Percentiles rank a stretch among this genome's conserved stretches.
phyloP scores from a whole-genome alignment of 53 echinoderm and acorn worm genomes.

The Glandiceps talaboti region DNA sequence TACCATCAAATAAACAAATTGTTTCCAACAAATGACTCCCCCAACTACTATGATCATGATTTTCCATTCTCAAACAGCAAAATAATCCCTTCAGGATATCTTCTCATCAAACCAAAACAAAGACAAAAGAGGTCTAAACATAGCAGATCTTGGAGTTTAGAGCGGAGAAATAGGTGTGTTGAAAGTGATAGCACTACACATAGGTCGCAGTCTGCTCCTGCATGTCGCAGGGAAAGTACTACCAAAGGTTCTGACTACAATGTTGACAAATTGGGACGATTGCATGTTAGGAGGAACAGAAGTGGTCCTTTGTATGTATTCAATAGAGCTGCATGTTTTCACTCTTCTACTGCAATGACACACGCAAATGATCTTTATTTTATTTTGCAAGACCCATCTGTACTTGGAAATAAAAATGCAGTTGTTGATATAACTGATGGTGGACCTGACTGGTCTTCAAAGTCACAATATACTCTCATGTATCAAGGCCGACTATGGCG shows the following conservation, averaged over 20 bases:
- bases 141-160: neutral
- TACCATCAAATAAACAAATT: neutral
- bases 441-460: constrained; percentile 1
- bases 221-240: neutral
- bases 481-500: neutral
- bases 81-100: neutral
- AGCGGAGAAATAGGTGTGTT: neutral
- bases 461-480: neutral
- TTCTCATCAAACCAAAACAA: neutral
- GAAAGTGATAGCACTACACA: neutral
- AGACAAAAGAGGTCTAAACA: neutral
- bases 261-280: neutral
- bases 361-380: neutral
- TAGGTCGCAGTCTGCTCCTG: neutral
- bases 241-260: neutral
- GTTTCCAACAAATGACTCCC: neutral
- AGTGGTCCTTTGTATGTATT: neutral
- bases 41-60: neutral
- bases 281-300: neutral
- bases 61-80: neutral
- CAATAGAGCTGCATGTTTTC: neutral
- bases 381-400: neutral
- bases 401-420: neutral
- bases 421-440: neutral
- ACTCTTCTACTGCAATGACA: neutral